Conservation (phyloP, 2,888 invertebrate genomes). For the Tethea ocularis region DNA sequence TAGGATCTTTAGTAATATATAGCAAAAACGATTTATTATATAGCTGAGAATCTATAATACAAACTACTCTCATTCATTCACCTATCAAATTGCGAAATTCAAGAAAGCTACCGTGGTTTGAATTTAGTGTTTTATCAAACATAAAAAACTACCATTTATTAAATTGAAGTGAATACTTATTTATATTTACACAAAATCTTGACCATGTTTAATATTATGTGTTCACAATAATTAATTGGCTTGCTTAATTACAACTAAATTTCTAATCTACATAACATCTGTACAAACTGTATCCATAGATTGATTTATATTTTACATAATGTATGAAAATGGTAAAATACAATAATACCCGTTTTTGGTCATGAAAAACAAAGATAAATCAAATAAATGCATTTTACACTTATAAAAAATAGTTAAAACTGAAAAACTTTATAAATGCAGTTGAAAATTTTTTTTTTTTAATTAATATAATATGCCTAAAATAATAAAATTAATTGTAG, state of each 20-base stretch:
- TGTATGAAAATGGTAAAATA: slow-evolving; percentile 32
- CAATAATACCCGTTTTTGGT: slow-evolving; percentile 48
- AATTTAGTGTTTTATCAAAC: background rate
- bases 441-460: too few species aligned
- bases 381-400: background rate
- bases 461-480: too few species aligned
- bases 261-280: slow-evolving; percentile 71
- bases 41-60: background rate
- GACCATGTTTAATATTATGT: background rate
- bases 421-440: slow-evolving; percentile 5
- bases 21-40: background rate
- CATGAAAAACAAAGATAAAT: slow-evolving; percentile 27
- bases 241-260: slow-evolving; percentile 21
- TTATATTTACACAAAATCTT: background rate
- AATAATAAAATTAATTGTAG: slow-evolving; percentile 13
- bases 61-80: background rate
- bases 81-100: background rate
- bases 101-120: too few species aligned
- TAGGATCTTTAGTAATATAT: background rate
- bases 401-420: slow-evolving; percentile 31
- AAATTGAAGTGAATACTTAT: background rate
- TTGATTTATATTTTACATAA: background rate
- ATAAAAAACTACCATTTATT: background rate
- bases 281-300: slow-evolving; percentile 44
- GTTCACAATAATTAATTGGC: background rate